Evolutionary conservation across 92 coral and sea anemone species (phyloP), one percentile per base, ranked within the genome.

Genomic region (Palythoa grandiflora): DNA sequence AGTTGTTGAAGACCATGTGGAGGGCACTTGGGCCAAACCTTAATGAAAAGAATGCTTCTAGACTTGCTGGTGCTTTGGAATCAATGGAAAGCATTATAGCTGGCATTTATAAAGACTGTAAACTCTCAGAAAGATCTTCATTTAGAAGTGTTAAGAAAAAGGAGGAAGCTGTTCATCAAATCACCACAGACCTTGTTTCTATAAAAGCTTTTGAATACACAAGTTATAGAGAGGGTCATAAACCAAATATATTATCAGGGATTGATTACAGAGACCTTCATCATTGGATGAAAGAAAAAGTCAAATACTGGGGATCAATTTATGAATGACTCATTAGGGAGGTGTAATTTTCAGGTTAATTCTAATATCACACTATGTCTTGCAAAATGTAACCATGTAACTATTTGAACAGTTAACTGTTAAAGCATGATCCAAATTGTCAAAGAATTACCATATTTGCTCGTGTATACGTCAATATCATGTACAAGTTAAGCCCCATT

Each of bases 21-120:
- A 57, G 90, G 28, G 92, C 87, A 20, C 73, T 93, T 14, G 96
- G 96, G 38, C 90, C 96, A 12, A 91, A 93, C 70, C 47, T 91
- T 11, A 88, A 91, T 88, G 92, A 93, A 68, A 6, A 38, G 1
- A 91, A 73, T 91, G 96, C 96, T 65, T 89, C 92, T 0, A 84
- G 93, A 0, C 39, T 93, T 55, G 96, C 93, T 3, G 87, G 96
- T 21, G 91, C 93, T 3, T 53, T 93, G 8, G 92, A 93, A 48
- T 87, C 77, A 1, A 73, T 91, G 3, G 93, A 93, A 37, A 28
- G 1, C 4, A 93, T 93, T 19, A 48, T 93, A 37, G 66, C 70
- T 3, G 14, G 73, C n/a, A 72, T 93, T 71, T 92, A 93, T 72
- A 35, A 2, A 9, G 96, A 93, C 68, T 91, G 92, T 68, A 70